phyloP scores from a whole-genome alignment of 2,797 vertebrate species.

The Malacoctenus gilli region DNA sequence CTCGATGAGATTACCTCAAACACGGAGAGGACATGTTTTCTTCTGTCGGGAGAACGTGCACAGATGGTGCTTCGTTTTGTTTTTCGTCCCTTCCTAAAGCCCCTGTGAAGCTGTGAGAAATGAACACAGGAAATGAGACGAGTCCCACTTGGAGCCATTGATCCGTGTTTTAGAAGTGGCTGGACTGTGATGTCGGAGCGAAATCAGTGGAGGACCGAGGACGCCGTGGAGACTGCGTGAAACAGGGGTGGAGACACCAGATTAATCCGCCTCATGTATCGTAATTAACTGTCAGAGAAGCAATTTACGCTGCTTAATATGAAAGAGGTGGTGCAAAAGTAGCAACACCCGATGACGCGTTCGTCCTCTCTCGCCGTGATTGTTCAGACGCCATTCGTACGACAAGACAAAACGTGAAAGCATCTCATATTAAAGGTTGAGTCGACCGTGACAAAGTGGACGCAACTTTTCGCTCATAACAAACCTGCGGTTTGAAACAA shows the following conservation, averaged over 20 bases:
- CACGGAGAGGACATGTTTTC: background rate
- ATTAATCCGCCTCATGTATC: background rate
- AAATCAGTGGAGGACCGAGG: background rate
- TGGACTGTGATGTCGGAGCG: constrained; percentile 13
- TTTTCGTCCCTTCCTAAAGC: constrained; percentile 16
- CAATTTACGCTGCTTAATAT: constrained; percentile 5
- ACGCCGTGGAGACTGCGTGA: constrained; percentile 16
- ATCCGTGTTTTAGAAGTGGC: constrained; percentile 44
- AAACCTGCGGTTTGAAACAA: too few species aligned
- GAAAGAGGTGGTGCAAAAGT: background rate
- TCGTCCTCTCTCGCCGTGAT: too few species aligned
- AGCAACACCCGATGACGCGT: too few species aligned
- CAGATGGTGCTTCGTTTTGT: constrained; percentile 64
- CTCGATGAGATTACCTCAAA: constrained; percentile 53
- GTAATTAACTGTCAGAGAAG: constrained; percentile 13
- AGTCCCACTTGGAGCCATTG: constrained; percentile 49
- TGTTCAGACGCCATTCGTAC: too few species aligned
- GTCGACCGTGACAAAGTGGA: too few species aligned
- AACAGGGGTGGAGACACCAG: constrained; percentile 5
- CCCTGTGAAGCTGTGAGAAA: constrained; percentile 64
- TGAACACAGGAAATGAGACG: constrained; percentile 58
- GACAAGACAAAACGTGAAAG: too few species aligned
- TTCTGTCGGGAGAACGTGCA: constrained; percentile 28
- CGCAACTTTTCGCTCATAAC: too few species aligned
- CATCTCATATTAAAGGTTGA: too few species aligned